These are phyloP conservation scores for Arremon brunneinucha DNA, from an alignment of 2,797 vertebrate genomes.

Conservation along the genomic window DNA sequence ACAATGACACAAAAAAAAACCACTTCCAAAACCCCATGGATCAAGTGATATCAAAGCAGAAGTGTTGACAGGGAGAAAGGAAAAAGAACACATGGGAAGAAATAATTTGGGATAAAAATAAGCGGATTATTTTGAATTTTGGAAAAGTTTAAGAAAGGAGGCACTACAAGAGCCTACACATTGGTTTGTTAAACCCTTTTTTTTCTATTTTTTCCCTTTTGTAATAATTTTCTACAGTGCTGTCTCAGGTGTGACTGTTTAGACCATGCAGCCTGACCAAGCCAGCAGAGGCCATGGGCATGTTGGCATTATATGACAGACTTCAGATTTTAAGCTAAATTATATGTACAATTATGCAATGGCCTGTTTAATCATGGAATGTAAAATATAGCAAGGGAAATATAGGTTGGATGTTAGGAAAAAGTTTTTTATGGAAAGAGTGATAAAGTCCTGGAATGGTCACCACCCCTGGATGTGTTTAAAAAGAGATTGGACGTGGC, in stretches of 20 bases:
- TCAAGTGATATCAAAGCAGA: not conserved
- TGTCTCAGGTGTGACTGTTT: not conserved
- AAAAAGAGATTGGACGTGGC: not conserved
- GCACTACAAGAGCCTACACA: rapidly evolving
- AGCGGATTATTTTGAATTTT: not conserved
- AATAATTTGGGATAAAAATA: not conserved
- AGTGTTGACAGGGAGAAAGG: not conserved
- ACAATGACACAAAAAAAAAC: not conserved
- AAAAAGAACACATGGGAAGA: not conserved
- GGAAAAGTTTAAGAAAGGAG: not conserved
- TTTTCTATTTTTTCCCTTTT: not conserved
- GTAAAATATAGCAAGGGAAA: not conserved
- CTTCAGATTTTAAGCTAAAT: not conserved
- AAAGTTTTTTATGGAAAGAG: not conserved
- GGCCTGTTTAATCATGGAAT: not conserved
- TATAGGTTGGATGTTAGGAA: not conserved
- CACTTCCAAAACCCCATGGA: not conserved
- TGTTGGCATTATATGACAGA: not conserved
- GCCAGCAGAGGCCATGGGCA: not conserved
- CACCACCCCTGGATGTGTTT: not conserved
- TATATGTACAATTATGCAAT: not conserved
- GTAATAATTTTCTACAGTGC: not conserved
- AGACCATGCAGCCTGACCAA: not conserved
- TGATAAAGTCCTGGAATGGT: not conserved
- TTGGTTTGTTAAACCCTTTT: not conserved